Percentiles rank a stretch among this genome's conserved stretches.
phyloP scores from a whole-genome alignment of 2,888 invertebrate genomes.

The Thumatha senex region DNA sequence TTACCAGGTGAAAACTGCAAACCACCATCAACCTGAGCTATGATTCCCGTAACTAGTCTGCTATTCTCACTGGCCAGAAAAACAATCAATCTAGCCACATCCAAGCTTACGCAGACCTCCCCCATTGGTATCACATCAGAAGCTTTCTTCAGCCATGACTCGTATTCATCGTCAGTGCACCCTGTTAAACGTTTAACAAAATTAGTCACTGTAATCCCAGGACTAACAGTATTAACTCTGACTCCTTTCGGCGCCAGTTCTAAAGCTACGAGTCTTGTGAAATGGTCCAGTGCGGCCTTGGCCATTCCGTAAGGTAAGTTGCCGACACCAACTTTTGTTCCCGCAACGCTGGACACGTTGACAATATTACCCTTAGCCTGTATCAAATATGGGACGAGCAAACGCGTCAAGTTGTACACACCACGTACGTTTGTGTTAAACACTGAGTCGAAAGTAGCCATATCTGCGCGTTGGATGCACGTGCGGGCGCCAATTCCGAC shows the following conservation, averaged over 20 bases:
- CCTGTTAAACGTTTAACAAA: slow-evolving; percentile 34
- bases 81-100: slow-evolving; percentile 91
- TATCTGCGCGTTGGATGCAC: slow-evolving; percentile 85
- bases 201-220: not conserved
- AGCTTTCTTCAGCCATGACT: slow-evolving; percentile 22
- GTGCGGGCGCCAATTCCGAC: slow-evolving; percentile 89
- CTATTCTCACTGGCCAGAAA: slow-evolving; percentile 92
- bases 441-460: slow-evolving; percentile 91
- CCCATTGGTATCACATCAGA: slow-evolving; percentile 34
- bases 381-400: slow-evolving; percentile 90
- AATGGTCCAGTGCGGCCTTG: slow-evolving; percentile 47
- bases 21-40: slow-evolving; percentile 42
- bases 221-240: slow-evolving; percentile 36
- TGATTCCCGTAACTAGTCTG: slow-evolving; percentile 91
- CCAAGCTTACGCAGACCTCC: slow-evolving; percentile 61
- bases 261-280: slow-evolving; percentile 49
- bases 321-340: slow-evolving; percentile 51
- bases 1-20: slow-evolving; percentile 11
- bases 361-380: slow-evolving; percentile 91
- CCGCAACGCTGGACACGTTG: slow-evolving; percentile 86
- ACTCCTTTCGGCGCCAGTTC: slow-evolving; percentile 48
- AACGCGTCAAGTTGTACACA: slow-evolving; percentile 88
- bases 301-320: slow-evolving; percentile 44
- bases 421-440: slow-evolving; percentile 92
- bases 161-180: slow-evolving; percentile 31